Evolutionary conservation across 2,113 vertebrate species (phyloP), one percentile per base, ranked within the genome.

Genomic region (Ceyx cyanopectus): DNA sequence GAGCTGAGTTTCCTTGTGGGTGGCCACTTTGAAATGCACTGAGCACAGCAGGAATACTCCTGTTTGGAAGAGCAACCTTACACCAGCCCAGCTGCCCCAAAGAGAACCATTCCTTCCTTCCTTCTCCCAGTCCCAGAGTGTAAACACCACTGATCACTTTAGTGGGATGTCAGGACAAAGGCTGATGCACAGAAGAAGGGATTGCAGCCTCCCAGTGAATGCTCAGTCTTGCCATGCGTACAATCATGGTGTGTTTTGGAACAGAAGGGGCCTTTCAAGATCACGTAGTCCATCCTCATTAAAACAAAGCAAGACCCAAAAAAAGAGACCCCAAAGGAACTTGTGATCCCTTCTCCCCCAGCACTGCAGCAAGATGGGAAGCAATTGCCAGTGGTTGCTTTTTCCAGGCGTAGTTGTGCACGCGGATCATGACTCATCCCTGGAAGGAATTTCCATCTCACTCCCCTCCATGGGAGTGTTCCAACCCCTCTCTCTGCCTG

Each of bases 361-460:
- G 68, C 80, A 22, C 13, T 0, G 0, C 74, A 34, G 57, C 53
- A 75, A 65, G 73, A 66, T 45, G 81, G 80, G 63, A 69, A 80
- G 77, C 68, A 63, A 69, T 46, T 69, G 76, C n/a, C 72, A 74
- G 43, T 7, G 62, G 56, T 24, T 61, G 77, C 27, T 96, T 96
- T 93, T 96, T 92, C 84, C 89, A 92, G 80, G 50, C 61, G 0
- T 9, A 78, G 79, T 29, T 15, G 1, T 19, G 63, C 93, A 83
- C 0, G 5, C 0, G 46, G 32, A 75, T 23, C 2, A 1, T 92
- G 93, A 92, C 73, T 94, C 92, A 92, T n/a, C 22, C 65, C 83
- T 4, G 1, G 62, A 58, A 88, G 72, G 67, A 90, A 85, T 93
- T 96, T 92, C 80, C 93, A 84, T 51, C 89, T 81, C 74, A 4